Percentiles rank a stretch among this genome's conserved stretches.
These are phyloP conservation scores for Upupa epops DNA, from an alignment of 2,113 vertebrate species.

Conservation along the genomic window DNA sequence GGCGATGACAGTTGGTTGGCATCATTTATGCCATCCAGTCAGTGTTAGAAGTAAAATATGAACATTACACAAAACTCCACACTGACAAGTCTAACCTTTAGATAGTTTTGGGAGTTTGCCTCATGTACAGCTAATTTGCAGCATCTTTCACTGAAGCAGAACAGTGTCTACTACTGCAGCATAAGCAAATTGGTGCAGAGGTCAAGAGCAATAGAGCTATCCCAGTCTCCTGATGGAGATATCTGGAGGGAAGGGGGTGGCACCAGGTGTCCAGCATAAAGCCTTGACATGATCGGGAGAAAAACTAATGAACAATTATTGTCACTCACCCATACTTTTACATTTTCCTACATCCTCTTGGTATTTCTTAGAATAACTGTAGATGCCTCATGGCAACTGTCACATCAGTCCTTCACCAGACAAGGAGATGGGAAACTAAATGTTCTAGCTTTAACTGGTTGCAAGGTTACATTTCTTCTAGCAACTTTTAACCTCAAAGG, in stretches of 20 bases:
- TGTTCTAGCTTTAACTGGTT: slow-evolving; percentile 8
- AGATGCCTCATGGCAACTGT: slow-evolving; percentile 47
- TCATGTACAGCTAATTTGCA: neutral
- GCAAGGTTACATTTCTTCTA: slow-evolving; percentile 33
- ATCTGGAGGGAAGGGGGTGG: neutral
- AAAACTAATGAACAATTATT: slow-evolving; percentile 27
- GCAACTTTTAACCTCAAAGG: slow-evolving; percentile 47
- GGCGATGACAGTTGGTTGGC: neutral
- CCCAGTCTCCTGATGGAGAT: neutral
- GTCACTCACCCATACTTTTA: neutral
- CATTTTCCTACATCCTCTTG: neutral
- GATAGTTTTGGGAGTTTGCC: neutral
- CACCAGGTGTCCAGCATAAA: neutral
- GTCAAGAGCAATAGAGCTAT: neutral
- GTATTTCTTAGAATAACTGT: slow-evolving; percentile 9
- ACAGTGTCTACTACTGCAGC: neutral
- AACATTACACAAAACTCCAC: neutral
- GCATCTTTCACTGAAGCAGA: neutral
- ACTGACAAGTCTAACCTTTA: neutral
- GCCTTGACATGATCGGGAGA: neutral
- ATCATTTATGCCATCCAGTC: neutral
- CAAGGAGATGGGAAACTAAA: neutral
- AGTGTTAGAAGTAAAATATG: neutral
- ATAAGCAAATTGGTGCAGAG: neutral
- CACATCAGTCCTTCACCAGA: slow-evolving; percentile 32